Evolutionary conservation across 2,797 vertebrate genomes (phyloP), one percentile per base, ranked within the genome.

Genomic region (Smutsia gigantea): DNA sequence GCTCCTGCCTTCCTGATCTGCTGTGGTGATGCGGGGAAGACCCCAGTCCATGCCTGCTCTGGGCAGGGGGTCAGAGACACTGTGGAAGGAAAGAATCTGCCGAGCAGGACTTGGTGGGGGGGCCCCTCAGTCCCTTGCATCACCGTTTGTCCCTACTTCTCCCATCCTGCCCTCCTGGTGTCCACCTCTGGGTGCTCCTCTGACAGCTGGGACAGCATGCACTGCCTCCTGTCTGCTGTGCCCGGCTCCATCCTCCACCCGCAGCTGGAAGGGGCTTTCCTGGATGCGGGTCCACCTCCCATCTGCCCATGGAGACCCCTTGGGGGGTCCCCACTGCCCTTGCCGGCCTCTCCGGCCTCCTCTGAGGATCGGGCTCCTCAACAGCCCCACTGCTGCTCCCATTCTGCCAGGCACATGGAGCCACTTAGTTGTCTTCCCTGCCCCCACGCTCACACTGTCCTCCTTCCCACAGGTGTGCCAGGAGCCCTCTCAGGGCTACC

Each of bases 1-100:
- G 14, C 94, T 69, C 53, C 49, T 1, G 0, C 1, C 23, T 55
- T 12, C 49, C 12, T 1, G 2, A 13, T 9, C 15, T 2, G n/a
- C 53, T 34, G 11, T 39, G 77, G 69, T 3, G 34, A 57, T 18
- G 15, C 8, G 7, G 27, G 68, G 57, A 37, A 19, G 19, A 4
- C 8, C 10, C 46, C 6, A 18, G 25, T 19, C 42, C 21, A 31
- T 18, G 55, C 74, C 87, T 14, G 39, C 21, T 49, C 53, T 23
- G 11, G 5, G 46, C n/a, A 27, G 61, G 61, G 17, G 12, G 49
- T 69, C 83, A 2, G n/a, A 53, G 46, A 13, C 13, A 0, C 17
- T 14, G 21, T 27, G 46, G 14, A 29, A 12, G 63, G 34, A 25
- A 42, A 19, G 23, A 4, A 19, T 4, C 37, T 59, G 37, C 29